Base-by-base conservation (phyloP, 2,888 invertebrate species). In the Augochlorella aurata region DNA sequence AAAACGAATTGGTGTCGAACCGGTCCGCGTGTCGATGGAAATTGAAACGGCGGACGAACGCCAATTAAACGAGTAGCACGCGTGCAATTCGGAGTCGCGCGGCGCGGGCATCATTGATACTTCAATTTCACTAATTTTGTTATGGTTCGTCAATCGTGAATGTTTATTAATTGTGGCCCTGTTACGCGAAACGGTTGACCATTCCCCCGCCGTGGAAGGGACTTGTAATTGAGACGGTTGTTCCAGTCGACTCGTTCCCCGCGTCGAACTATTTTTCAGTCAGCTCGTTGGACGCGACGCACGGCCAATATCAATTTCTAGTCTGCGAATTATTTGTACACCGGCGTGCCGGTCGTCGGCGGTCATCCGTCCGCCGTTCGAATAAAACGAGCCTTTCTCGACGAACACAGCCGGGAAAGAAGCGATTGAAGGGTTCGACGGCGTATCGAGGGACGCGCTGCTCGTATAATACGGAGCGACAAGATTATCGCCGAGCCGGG, bases 51-150 rank as follows among this genome's bases (percentile, higher is more conserved):
- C 74, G 29, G 52, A 18, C 74, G 45, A 69, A 52, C 65, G 74
- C 50, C 79, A 69, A 79, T 79, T 79, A 74, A 79, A 79, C 74
- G 52, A 38, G 45, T 18, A 38, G 44, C 72, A 73, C 45, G 54
- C 65, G 52, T 18, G 50, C 77, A 45, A 63, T 77, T 73, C 72
- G 29, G 58, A 50, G 67, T 47, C 72, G 47, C 38, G 63, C 49
- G 24, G 45, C 21, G 54, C 63, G 58, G 52, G 45, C 72, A 66
- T 54, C 72, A 77, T 77, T 61, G 72, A 67, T 73, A 77, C 72
- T 68, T 67, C 77, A 73, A 77, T 73, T 77, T 73, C 72, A 58
- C 73, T 73, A 68, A 77, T 67, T 73, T 72, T 68, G 66, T 67
- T 61, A 67, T 44, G 73, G 77, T 73, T 66, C 67, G n/a, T 58